phyloP scores from a whole-genome alignment of 2,797 vertebrate species.

The Lateolabrax maculatus region DNA sequence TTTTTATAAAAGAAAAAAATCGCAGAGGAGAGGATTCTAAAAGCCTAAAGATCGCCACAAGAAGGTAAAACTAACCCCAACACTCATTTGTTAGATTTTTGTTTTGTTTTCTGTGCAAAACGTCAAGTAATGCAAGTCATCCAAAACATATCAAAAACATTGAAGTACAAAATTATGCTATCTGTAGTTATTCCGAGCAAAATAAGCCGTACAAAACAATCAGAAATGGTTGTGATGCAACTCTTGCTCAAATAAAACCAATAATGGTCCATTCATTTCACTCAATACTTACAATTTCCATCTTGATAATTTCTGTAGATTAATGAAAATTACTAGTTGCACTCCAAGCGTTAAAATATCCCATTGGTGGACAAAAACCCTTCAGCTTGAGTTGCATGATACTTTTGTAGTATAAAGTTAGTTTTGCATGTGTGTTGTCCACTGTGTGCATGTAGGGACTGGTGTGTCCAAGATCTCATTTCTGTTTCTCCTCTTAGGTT shows the following conservation, averaged over 20 bases:
- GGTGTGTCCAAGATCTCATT: conserved; percentile 64
- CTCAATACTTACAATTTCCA: conserved; percentile 76
- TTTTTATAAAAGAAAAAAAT: conserved; percentile 88
- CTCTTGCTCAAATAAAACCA: conserved; percentile 82
- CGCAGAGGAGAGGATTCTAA: conserved; percentile 88
- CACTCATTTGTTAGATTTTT: conserved; percentile 85
- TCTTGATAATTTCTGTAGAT: conserved; percentile 74
- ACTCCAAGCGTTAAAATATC: conserved; percentile 74
- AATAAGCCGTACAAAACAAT: conserved; percentile 80
- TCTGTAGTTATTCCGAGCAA: conserved; percentile 80
- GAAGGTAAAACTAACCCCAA: conserved; percentile 90
- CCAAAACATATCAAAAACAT: conserved; percentile 78
- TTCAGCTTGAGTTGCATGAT: conserved; percentile 83
- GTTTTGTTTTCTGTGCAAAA: conserved; percentile 80
- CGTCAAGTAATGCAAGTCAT: conserved; percentile 81
- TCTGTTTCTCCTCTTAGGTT: conserved; percentile 76
- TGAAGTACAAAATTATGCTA: conserved; percentile 78
- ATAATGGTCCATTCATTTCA: conserved; percentile 77
- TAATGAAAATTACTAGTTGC: conserved; percentile 72
- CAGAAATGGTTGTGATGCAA: conserved; percentile 84
- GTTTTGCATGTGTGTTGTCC: conserved; percentile 72
- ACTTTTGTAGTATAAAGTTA: conserved; percentile 59
- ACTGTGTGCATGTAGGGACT: conserved; percentile 26
- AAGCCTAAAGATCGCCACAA: conserved; percentile 88
- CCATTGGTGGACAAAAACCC: conserved; percentile 67